Conservation (phyloP, 1,140 invertebrate genomes). For the Macrocentrus cingulum region DNA sequence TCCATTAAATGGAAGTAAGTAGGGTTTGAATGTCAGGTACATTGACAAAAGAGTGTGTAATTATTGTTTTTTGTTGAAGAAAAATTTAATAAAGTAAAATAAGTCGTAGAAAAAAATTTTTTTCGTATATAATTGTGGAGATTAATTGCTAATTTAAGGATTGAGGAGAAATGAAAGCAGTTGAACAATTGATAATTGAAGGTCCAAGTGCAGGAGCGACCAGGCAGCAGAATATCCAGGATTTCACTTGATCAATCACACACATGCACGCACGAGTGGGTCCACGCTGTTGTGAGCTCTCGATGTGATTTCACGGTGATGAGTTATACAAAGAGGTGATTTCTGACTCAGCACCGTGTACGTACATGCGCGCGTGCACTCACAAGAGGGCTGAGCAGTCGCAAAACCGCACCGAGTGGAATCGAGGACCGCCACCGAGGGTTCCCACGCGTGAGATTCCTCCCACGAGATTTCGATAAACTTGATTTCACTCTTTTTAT, state of each 20-base stretch:
- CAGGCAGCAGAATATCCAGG: too few relatives aligned
- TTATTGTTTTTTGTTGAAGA: too few relatives aligned
- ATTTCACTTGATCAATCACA: slow-evolving; percentile 5
- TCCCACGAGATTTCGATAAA: slow-evolving; percentile 41
- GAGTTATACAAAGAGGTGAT: slow-evolving; percentile 19
- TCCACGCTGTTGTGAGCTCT: slow-evolving; percentile 7
- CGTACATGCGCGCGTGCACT: slow-evolving; percentile 2
- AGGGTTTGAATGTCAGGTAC: too few relatives aligned
- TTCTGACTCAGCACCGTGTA: slow-evolving; percentile 22
- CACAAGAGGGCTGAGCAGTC: slow-evolving; percentile 17
- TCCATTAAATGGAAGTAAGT: too few relatives aligned
- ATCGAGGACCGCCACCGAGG: slow-evolving; percentile 36
- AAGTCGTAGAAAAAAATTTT: too few relatives aligned
- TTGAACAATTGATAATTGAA: too few relatives aligned
- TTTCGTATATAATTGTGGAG: too few relatives aligned
- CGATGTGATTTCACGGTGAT: slow-evolving; percentile 28
- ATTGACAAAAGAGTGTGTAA: too few relatives aligned
- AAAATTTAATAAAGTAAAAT: too few relatives aligned
- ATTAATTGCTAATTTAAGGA: too few relatives aligned
- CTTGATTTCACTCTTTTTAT: slow-evolving; percentile 3
- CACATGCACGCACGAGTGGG: slow-evolving; percentile 4
- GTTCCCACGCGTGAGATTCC: slow-evolving; percentile 47
- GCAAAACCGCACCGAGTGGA: slow-evolving; percentile 30
- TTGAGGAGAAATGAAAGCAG: too few relatives aligned
- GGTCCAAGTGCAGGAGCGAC: too few relatives aligned